A percentile compares a stretch with the other conserved stretches of the same genome.
Evolutionary conservation across 2,113 vertebrate genomes (phyloP).

Genomic region (Ailurus styani): DNA sequence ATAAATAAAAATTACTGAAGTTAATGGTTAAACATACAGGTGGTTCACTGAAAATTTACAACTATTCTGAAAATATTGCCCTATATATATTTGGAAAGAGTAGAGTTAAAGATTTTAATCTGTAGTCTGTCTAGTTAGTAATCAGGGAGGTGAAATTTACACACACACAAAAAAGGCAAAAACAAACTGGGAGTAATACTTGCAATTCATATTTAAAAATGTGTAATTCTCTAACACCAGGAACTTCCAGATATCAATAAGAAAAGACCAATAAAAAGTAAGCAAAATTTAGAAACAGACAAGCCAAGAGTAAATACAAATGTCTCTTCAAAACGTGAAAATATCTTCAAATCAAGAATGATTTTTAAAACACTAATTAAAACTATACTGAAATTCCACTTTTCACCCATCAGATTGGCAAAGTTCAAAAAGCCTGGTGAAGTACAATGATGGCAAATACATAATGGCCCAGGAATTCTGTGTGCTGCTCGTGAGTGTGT

Average conservation of each 20-base stretch:
- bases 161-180: neutral
- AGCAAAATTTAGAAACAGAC: neutral
- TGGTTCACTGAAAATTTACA: neutral
- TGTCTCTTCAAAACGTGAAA: neutral
- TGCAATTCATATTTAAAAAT: neutral
- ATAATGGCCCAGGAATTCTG: neutral
- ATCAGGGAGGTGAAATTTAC: conserved; percentile 19
- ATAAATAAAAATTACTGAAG: neutral
- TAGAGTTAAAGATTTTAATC: neutral
- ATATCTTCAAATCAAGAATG: neutral
- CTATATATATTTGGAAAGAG: neutral
- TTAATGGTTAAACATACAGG: neutral
- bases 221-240: neutral
- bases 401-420: neutral
- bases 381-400: neutral
- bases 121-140: neutral
- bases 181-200: neutral
- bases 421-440: neutral
- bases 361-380: neutral
- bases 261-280: neutral
- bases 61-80: neutral
- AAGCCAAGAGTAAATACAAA: neutral
- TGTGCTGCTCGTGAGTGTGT: neutral
- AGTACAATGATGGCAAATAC: neutral
- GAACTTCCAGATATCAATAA: neutral